A percentile compares a stretch with the other conserved stretches of the same genome.
Evolutionary conservation across 1,140 invertebrate genomes (phyloP).

Genomic region (Ceratina australensis): DNA sequence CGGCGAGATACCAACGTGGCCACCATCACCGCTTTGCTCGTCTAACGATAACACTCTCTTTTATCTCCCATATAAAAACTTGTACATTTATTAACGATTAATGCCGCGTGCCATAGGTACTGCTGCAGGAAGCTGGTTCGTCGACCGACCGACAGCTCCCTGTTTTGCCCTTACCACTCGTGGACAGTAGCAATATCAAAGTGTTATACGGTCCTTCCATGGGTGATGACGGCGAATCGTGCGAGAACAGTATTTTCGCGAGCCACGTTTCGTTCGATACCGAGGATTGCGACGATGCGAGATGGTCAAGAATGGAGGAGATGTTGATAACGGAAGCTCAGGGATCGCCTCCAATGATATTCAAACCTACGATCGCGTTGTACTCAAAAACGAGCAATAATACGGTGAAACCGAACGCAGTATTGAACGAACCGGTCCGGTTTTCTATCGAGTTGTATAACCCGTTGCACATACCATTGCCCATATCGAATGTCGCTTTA

Average conservation of each 20-base stretch:
- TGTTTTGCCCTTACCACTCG: slow-evolving; percentile 84
- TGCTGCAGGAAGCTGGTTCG: slow-evolving; percentile 77
- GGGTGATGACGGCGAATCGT: slow-evolving; percentile 65
- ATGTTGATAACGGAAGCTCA: slow-evolving; percentile 86
- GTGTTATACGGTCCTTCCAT: slow-evolving; percentile 83
- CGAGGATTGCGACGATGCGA: slow-evolving; percentile 74
- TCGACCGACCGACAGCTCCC: slow-evolving; percentile 79
- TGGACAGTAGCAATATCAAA: slow-evolving; percentile 84
- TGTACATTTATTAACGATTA: neutral
- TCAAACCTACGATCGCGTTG: slow-evolving; percentile 87
- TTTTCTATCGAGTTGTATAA: slow-evolving; percentile 89
- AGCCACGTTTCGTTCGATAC: slow-evolving; percentile 68
- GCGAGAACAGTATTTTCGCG: slow-evolving; percentile 65
- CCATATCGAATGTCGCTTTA: slow-evolving; percentile 86
- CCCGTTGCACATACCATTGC: slow-evolving; percentile 88
- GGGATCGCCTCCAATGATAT: slow-evolving; percentile 86
- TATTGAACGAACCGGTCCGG: slow-evolving; percentile 90
- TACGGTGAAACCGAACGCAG: slow-evolving; percentile 83
- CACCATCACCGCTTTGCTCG: too few relatives aligned
- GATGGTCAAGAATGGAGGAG: slow-evolving; percentile 89
- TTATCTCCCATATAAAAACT: slow-evolving; percentile 9
- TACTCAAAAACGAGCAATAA: slow-evolving; percentile 85
- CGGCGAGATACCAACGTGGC: too few relatives aligned
- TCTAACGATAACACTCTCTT: too few relatives aligned
- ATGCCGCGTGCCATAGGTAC: slow-evolving; percentile 65